phyloP scores from a whole-genome alignment of 2,113 vertebrate genomes.

The Ginglymostoma cirratum region DNA sequence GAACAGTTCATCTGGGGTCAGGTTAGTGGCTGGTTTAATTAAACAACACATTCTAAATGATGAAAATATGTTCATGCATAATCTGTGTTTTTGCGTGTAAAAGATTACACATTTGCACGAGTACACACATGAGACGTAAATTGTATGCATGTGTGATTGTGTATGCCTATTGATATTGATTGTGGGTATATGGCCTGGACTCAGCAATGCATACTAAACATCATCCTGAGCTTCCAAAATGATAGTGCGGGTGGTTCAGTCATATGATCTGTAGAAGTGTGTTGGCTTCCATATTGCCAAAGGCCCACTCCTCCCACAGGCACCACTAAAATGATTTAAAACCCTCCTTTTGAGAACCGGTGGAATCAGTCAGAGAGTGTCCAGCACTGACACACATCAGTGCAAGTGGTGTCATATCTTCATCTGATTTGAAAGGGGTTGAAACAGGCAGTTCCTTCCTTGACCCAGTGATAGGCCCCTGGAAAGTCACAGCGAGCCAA shows the following conservation, averaged over 20 bases:
- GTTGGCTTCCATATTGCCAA: background rate
- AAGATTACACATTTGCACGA: background rate
- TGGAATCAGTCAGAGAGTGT: background rate
- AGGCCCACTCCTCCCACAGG: background rate
- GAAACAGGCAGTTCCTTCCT: background rate
- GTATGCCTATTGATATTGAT: background rate
- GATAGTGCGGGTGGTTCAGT: background rate
- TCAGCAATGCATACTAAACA: background rate
- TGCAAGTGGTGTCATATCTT: background rate
- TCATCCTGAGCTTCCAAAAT: background rate
- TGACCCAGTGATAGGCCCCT: background rate
- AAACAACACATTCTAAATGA: slow-evolving; percentile 2
- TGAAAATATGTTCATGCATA: background rate
- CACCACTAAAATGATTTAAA: background rate
- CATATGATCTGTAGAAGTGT: background rate
- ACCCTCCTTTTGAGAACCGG: background rate
- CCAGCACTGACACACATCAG: background rate
- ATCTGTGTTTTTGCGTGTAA: background rate
- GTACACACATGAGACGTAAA: background rate
- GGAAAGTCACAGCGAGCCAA: background rate
- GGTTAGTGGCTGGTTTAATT: background rate
- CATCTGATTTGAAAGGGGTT: background rate
- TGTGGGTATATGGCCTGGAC: background rate
- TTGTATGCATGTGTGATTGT: background rate
- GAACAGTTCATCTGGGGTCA: background rate